Evolutionary conservation across 2,888 invertebrate genomes (phyloP).

Genomic region (Pammene aurita): DNA sequence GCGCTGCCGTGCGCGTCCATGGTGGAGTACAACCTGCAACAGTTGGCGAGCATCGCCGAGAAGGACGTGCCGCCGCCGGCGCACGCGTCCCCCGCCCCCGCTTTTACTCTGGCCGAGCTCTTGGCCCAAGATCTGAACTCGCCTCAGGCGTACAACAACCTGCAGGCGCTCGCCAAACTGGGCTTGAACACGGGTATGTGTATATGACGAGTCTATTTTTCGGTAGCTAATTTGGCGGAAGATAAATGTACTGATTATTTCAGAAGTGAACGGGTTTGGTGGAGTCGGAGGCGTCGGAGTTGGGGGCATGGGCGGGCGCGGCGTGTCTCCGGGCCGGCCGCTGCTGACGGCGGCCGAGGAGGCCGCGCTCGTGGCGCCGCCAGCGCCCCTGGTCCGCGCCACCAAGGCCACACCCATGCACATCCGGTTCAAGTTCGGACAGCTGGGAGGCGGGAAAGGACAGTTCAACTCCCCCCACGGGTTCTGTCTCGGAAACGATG

Average conservation of each 20-base stretch:
- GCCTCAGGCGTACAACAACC: constrained; percentile 92
- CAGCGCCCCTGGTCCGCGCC: constrained; percentile 83
- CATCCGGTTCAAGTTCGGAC: constrained; percentile 96
- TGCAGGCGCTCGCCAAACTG: constrained; percentile 94
- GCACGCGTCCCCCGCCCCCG: constrained; percentile 84
- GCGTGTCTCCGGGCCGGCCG: constrained; percentile 78
- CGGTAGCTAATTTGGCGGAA: constrained; percentile 12
- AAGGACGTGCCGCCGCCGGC: constrained; percentile 82
- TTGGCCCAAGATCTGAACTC: constrained; percentile 87
- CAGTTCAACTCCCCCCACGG: constrained; percentile 99
- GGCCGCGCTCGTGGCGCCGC: constrained; percentile 73
- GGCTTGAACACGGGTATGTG: constrained; percentile 86
- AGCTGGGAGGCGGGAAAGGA: constrained; percentile 94
- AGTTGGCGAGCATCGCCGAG: constrained; percentile 91
- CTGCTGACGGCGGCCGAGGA: constrained; percentile 75
- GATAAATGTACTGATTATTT: constrained; percentile 46
- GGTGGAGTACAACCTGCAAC: constrained; percentile 93
- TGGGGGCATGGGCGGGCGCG: constrained; percentile 78
- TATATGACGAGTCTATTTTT: not conserved
- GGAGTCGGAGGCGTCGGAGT: constrained; percentile 65
- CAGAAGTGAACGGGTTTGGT: constrained; percentile 79
- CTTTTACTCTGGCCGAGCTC: constrained; percentile 90
- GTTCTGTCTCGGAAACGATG: constrained; percentile 96
- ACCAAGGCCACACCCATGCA: constrained; percentile 93
- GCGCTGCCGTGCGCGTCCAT: constrained; percentile 83